These are phyloP conservation scores for Lepus timidus DNA, from an alignment of 2,113 vertebrate species.

Conservation along the genomic window DNA sequence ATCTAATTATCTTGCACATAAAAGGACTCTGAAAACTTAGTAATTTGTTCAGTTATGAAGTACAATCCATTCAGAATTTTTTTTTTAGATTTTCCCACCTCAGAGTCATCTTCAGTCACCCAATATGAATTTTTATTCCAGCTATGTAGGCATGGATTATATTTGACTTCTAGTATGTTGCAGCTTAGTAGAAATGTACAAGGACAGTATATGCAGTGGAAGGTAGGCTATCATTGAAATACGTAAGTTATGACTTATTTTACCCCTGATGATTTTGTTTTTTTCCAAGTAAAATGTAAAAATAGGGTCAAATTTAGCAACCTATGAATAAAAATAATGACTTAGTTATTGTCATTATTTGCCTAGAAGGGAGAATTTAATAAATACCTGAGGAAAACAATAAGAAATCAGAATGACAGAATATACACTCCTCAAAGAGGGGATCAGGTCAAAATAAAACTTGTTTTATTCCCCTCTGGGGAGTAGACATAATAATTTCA, in stretches of 20 bases:
- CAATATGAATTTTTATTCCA: neutral
- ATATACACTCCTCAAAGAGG: conserved; percentile 38
- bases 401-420: conserved; percentile 70
- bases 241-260: neutral
- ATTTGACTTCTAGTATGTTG: neutral
- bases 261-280: neutral
- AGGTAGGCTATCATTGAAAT: neutral
- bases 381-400: conserved; percentile 73
- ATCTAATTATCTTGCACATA: neutral
- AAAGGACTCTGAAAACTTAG: neutral
- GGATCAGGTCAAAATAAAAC: conserved; percentile 15
- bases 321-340: neutral
- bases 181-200: neutral
- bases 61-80: neutral
- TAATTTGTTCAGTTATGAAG: neutral
- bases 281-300: conserved; percentile 54
- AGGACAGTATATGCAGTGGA: neutral
- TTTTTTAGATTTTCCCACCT: neutral
- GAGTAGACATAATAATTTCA: neutral
- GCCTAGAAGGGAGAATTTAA: conserved; percentile 62
- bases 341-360: conserved; percentile 52
- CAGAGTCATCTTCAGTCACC: neutral
- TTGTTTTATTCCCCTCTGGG: neutral
- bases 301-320: neutral
- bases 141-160: neutral